A percentile compares a stretch with the other conserved stretches of the same genome.
Conservation (phyloP, 2,113 vertebrate genomes). For the Barbus barbus region DNA sequence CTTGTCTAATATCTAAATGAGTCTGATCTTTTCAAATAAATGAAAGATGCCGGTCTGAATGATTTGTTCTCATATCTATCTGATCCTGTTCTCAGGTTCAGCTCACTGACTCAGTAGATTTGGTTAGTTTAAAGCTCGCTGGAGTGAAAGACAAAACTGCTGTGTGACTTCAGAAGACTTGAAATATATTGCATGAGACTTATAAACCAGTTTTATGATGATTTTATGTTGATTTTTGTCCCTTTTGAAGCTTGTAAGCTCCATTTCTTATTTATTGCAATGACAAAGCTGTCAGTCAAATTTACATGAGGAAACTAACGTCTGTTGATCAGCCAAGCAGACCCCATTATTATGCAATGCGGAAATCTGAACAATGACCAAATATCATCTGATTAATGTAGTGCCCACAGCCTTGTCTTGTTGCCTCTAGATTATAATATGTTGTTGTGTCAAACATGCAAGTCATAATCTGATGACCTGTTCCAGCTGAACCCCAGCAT, state of each 20-base stretch:
- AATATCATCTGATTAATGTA: background rate
- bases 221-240: background rate
- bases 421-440: background rate
- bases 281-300: background rate
- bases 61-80: too few relatives aligned
- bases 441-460: background rate
- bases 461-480: constrained; percentile 49
- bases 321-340: background rate
- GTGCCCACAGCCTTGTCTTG: background rate
- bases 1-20: too few relatives aligned
- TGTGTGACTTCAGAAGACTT: background rate
- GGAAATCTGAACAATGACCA: background rate
- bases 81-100: too few relatives aligned
- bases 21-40: too few relatives aligned
- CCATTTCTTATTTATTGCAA: background rate
- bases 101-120: too few relatives aligned
- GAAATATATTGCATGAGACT: background rate
- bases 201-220: background rate
- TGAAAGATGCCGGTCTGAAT: too few relatives aligned
- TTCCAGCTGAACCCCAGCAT: constrained; percentile 93
- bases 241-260: background rate
- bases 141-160: background rate
- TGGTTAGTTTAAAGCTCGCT: background rate
- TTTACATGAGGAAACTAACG: background rate
- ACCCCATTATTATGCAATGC: background rate